phyloP scores from a whole-genome alignment of 1,140 invertebrate genomes.

The Lanistes nyassanus region DNA sequence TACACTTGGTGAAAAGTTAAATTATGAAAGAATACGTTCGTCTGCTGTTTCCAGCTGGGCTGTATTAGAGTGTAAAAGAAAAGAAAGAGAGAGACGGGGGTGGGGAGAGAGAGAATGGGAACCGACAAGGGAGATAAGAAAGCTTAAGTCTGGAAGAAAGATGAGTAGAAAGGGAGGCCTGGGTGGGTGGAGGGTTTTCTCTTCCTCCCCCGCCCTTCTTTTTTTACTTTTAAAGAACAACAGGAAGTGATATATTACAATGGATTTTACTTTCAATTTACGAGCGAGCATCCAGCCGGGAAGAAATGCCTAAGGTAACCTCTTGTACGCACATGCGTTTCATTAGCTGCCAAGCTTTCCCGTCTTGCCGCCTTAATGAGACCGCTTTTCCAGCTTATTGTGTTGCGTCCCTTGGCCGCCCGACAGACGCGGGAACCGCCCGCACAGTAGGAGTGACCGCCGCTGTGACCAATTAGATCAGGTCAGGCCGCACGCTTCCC shows the following conservation, averaged over 20 bases:
- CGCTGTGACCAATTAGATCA: constrained; percentile 17
- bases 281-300: neutral
- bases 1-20: too few relatives aligned
- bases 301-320: neutral
- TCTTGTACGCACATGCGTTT: constrained; percentile 26
- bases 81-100: neutral
- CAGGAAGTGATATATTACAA: constrained; percentile 34
- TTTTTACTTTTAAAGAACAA: constrained; percentile 3
- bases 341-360: constrained; percentile 13
- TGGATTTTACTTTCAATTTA: constrained; percentile 26
- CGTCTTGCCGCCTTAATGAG: constrained; percentile 17
- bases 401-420: neutral
- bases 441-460: constrained; percentile 5
- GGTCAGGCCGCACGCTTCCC: neutral
- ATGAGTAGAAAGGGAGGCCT: neutral
- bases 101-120: neutral
- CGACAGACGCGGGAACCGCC: neutral
- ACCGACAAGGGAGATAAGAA: neutral
- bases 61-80: constrained; percentile 7
- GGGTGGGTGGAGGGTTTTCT: too few relatives aligned
- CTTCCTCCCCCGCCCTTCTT: too few relatives aligned
- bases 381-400: constrained; percentile 14
- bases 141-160: neutral
- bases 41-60: constrained; percentile 5
- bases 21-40: too few relatives aligned